Evolutionary conservation across 2,797 vertebrate species (phyloP).

Genomic region (Scomberomorus guttatus): DNA sequence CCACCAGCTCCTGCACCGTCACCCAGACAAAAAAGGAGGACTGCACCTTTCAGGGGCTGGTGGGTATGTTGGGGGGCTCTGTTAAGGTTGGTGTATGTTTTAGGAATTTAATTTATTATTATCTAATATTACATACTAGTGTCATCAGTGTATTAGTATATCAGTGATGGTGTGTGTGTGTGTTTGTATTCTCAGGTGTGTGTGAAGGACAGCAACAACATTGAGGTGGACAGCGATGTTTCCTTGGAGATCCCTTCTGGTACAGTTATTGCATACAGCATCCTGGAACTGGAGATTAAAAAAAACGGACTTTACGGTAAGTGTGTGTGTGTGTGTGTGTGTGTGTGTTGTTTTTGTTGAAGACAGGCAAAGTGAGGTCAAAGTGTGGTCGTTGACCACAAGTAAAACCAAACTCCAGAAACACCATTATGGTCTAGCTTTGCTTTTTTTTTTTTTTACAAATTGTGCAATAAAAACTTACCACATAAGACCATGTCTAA

Average conservation of each 20-base stretch:
- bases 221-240: slow-evolving; percentile 82
- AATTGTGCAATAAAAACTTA: not conserved
- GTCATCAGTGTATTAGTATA: not conserved
- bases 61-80: slow-evolving; percentile 65
- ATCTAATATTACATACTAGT: not conserved
- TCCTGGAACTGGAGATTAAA: slow-evolving; percentile 89
- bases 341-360: not conserved
- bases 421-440: not conserved
- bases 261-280: slow-evolving; percentile 90
- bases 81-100: slow-evolving; percentile 51
- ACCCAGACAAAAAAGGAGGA: slow-evolving; percentile 83
- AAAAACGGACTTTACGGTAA: slow-evolving; percentile 89
- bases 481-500: not conserved
- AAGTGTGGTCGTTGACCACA: not conserved
- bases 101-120: not conserved
- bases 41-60: slow-evolving; percentile 63
- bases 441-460: not conserved
- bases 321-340: slow-evolving; percentile 18
- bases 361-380: not conserved
- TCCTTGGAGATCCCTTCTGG: slow-evolving; percentile 89
- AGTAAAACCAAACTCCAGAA: not conserved
- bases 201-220: slow-evolving; percentile 79
- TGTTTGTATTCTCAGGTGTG: slow-evolving; percentile 78
- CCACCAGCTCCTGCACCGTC: slow-evolving; percentile 86
- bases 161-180: not conserved